Conservation (phyloP, 2,888 invertebrate species). For the Cyclophora albipunctata region DNA sequence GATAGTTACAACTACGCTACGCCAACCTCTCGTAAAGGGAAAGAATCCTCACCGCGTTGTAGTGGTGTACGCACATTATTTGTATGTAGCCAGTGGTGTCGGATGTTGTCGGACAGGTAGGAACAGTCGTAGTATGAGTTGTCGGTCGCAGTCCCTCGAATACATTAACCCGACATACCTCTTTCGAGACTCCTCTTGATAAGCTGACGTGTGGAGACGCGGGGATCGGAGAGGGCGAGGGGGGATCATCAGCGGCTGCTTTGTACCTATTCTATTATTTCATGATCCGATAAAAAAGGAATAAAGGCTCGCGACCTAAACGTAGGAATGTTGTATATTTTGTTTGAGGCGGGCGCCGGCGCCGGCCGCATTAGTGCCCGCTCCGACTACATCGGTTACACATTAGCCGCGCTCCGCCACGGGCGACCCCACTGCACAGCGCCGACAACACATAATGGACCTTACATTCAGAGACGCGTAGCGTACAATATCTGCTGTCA, state of each 20-base stretch:
- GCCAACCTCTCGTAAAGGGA: too few relatives aligned
- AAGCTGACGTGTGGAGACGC: constrained; percentile 1
- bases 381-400: constrained; percentile 52
- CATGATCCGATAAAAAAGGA: constrained; percentile 67
- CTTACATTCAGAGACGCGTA: too few relatives aligned
- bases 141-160: constrained; percentile 4
- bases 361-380: constrained; percentile 64
- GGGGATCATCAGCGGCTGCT: constrained; percentile 40
- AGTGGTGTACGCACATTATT: too few relatives aligned
- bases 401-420: constrained; percentile 46
- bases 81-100: too few relatives aligned
- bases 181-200: constrained; percentile 3
- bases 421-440: constrained; percentile 1
- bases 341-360: constrained; percentile 71
- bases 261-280: constrained; percentile 64
- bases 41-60: too few relatives aligned
- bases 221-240: constrained; percentile 4
- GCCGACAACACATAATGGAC: too few relatives aligned
- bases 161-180: constrained; percentile 5
- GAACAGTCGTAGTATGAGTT: background rate
- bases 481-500: too few relatives aligned
- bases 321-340: constrained; percentile 66
- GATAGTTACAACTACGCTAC: too few relatives aligned
- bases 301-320: constrained; percentile 57
- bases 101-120: too few relatives aligned